phyloP scores from a whole-genome alignment of 2,888 invertebrate genomes.

The Metacarcinus magister region DNA sequence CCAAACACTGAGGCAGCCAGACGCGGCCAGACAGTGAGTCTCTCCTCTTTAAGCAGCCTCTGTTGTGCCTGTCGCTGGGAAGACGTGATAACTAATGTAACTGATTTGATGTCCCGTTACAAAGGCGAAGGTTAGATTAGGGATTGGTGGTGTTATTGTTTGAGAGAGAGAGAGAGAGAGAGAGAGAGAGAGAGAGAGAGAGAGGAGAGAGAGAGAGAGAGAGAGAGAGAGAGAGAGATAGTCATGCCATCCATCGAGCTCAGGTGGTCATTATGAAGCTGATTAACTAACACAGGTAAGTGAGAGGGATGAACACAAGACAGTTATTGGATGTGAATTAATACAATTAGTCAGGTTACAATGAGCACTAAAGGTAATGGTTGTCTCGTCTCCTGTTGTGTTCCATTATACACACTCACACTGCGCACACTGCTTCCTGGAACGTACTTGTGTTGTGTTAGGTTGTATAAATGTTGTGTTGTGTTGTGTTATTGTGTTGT shows the following conservation, averaged over 20 bases:
- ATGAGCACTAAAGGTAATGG: background rate
- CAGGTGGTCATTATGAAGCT: background rate
- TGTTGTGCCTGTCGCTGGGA: background rate
- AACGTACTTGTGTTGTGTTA: background rate
- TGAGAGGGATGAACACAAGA: background rate
- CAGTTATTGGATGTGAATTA: background rate
- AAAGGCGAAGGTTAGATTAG: background rate
- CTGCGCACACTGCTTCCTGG: background rate
- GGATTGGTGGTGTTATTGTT: background rate
- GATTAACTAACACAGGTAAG: constrained; percentile 13
- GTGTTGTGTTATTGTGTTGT: too few species aligned
- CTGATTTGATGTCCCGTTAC: background rate
- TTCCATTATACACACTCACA: background rate
- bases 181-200: background rate
- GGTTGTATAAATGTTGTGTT: background rate
- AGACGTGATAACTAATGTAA: background rate
- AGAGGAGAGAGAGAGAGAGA: background rate
- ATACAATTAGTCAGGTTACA: background rate
- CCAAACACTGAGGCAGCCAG: background rate
- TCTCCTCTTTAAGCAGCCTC: background rate
- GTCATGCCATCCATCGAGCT: background rate
- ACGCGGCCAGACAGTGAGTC: background rate
- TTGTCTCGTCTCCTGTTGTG: background rate
- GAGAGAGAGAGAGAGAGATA: background rate
- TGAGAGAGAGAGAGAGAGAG: background rate